Evolutionary conservation across 2,113 vertebrate genomes (phyloP), one percentile per base, ranked within the genome.

Genomic region (Solenodon paradoxus): DNA sequence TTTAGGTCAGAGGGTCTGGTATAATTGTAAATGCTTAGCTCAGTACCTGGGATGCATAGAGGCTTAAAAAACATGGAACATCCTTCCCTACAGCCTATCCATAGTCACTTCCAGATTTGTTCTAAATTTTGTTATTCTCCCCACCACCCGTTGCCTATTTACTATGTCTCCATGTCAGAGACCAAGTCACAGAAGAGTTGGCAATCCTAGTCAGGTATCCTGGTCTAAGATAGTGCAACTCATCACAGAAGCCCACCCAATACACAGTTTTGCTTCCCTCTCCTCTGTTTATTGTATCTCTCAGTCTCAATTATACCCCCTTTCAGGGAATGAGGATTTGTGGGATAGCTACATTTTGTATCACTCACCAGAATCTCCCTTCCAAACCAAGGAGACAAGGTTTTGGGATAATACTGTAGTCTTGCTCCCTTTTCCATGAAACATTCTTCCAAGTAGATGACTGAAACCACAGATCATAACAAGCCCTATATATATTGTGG

Each of bases 1-100:
- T 88, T 88, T 89, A 51, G 49, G 72, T 94, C 35, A 97, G 57
- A 95, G 35, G 11, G 88, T 71, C 59, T 80, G 59, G 63, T 38
- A 26, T 80, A 84, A 53, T 4, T 42, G 0, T 57, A 69, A 86
- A 83, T 28, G 3, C 24, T 90, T 66, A 82, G 4, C 19, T 91
- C 19, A 90, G 40, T 79, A 85, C 32, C 38, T 63, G 55, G 40
- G 38, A 69, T 49, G 13, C 85, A 35, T 6, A 78, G 15, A 53
- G 26, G 11, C 22, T 88, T 22, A 61, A 82, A 61, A 82, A 95
- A 92, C 26, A 90, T 38, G 53, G 15, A 3, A 42, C 1, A 12
- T 45, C n/a, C 30, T 59, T 88, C 38, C 16, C n/a, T 19, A 51
- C 28, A 88, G 22, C 4, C 84, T 49, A 90, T 32, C 40, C 17